Evolutionary conservation across 2,113 vertebrate genomes (phyloP).

Genomic region (Vulpes lagopus): DNA sequence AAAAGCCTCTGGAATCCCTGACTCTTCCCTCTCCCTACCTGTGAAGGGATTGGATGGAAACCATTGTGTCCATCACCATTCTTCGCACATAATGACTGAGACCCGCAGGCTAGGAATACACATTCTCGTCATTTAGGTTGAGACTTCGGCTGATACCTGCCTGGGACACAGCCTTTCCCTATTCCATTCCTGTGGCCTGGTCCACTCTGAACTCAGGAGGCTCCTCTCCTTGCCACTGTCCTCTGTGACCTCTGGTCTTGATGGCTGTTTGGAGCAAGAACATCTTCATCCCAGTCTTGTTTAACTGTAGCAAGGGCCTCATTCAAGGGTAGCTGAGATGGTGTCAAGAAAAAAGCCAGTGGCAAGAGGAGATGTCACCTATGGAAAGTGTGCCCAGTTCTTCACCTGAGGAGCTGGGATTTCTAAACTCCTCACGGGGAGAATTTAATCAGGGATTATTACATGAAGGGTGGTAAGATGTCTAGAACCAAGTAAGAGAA

Average conservation of each 20-base stretch:
- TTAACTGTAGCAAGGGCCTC: background rate
- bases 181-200: background rate
- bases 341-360: background rate
- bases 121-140: fast-evolving
- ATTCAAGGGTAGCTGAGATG: background rate
- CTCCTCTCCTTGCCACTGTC: background rate
- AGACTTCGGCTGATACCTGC: background rate
- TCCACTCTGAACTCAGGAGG: background rate
- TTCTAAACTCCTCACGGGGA: background rate
- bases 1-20: background rate
- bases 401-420: background rate
- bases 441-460: background rate
- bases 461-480: background rate
- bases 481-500: background rate
- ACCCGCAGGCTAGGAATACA: background rate
- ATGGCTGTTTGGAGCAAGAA: background rate
- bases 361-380: background rate
- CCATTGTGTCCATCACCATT: background rate
- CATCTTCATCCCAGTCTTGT: background rate
- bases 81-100: background rate
- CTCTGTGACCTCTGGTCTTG: background rate
- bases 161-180: background rate
- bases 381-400: background rate
- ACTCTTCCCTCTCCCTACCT: background rate
- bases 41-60: background rate